Evolutionary conservation across 2,797 vertebrate species (phyloP), one percentile per base, ranked within the genome.

Genomic region (Gorsachius magnificus): DNA sequence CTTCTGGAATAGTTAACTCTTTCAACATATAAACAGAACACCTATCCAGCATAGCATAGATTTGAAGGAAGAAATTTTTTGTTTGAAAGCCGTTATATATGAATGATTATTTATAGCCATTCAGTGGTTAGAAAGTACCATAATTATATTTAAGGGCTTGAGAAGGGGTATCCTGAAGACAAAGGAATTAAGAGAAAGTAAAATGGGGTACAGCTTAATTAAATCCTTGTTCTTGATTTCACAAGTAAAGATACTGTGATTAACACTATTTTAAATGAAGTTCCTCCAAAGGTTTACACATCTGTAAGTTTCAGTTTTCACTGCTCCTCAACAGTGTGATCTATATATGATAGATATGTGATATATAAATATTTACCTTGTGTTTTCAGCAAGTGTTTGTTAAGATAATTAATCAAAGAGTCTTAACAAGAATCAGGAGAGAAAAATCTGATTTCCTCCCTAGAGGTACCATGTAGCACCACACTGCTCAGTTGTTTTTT

Each of bases 221-320:
- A 20, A 85, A 18, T 12, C 16, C 4, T 60, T 41, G 11, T 35
- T 82, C 16, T 77, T 0, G 1, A 28, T 91, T 77, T 81, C 53
- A 36, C 31, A 83, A 19, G 2, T 53, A 63, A 70, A 58, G 19
- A 22, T 26, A 38, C 10, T 29, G 6, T 36, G 7, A 53, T 53
- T 53, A 46, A 0, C 4, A 14, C 2, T 68, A 26, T 48, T 71
- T 77, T 41, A 71, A 71, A 82, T 21, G 0, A 76, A 70, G 9
- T 36, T 87, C 9, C 2, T 2, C 4, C 7, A 14, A 74, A 11
- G 3, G 1, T 36, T 75, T 60, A 33, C 12, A n/a, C 1, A 1
- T 60, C 5, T 50, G 19, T 28, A 54, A 66, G 33, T 24, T 18
- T 26, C 6, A 33, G 38, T 57, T 78, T 90, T 58, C 11, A 36